Evolutionary conservation across 2,113 vertebrate genomes (phyloP), one percentile per base, ranked within the genome.

Genomic region (Thinocorus orbignyianus): DNA sequence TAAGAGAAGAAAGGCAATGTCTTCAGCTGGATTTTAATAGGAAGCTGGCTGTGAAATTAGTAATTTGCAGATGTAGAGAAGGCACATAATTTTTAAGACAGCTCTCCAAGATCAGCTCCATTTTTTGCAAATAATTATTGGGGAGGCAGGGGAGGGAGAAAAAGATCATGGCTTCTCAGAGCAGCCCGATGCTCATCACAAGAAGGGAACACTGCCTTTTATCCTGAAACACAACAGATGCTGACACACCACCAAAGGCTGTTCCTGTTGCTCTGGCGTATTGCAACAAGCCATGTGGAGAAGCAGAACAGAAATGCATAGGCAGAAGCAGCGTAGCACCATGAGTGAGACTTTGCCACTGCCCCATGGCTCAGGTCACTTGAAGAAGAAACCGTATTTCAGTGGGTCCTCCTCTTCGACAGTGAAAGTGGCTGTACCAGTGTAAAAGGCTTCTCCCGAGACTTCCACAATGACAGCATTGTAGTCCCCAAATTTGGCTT

Each of bases 391-490:
- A 9, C 99, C 99, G 0, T 98, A 79, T 54, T 95, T 98, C 92
- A 99, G 97, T 0, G 97, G 64, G 96, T 99, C 99, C 0, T 98
- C 97, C 1, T 97, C 97, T 97, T 99, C 99, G 1, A 99, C 94
- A 23, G 98, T 98, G 52, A 99, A 99, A 84, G 92, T 98, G 42
- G 99, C 98, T 28, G 98, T 97, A 7, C 99, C 99, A 0, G 98
- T 99, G 95, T 99, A 99, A 96, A 99, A 98, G 10, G 99, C 99
- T 97, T 98, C 98, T 92, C 99, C 99, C 0, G 98, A 98, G 5
- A 99, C 99, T 97, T 99, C 99, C 90, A 99, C 99, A 11, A 99
- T 86, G 8, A 99, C 98, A 2, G 99, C 99, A 0, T 96, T 98
- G 91, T 99, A 98, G 55, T 98, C 97, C 33, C 99, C 99, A 91